Evolutionary conservation across 2,888 invertebrate species (phyloP).

Genomic region (Trypoxylon attenuatum): DNA sequence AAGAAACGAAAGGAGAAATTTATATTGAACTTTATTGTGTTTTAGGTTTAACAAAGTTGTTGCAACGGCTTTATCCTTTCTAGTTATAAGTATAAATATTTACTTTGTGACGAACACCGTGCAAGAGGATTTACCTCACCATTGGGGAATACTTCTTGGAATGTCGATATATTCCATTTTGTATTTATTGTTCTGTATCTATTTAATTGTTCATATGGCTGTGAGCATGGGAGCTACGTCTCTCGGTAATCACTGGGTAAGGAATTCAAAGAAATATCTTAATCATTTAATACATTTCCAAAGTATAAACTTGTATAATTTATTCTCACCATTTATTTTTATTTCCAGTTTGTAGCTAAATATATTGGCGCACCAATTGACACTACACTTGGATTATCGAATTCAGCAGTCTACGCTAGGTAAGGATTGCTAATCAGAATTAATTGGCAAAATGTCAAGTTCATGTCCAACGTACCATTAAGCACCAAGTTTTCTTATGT

Average conservation of each 20-base stretch:
- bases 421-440: slow-evolving; percentile 70
- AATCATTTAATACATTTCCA: too few species aligned
- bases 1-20: not conserved
- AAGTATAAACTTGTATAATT: too few species aligned
- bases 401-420: slow-evolving; percentile 79
- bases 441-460: too few species aligned
- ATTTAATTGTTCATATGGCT: slow-evolving; percentile 84
- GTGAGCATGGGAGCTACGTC: slow-evolving; percentile 80
- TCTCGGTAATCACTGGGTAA: slow-evolving; percentile 76
- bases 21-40: slow-evolving; percentile 53
- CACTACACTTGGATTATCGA: slow-evolving; percentile 76
- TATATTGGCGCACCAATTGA: slow-evolving; percentile 77
- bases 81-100: slow-evolving; percentile 87
- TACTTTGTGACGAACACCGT: slow-evolving; percentile 84
- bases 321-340: slow-evolving; percentile 37
- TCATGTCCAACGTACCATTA: too few species aligned
- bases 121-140: slow-evolving; percentile 71
- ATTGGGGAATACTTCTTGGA: slow-evolving; percentile 75
- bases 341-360: slow-evolving; percentile 76
- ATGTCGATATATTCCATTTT: slow-evolving; percentile 78
- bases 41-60: slow-evolving; percentile 82
- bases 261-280: slow-evolving; percentile 47
- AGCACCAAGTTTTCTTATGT: too few species aligned
- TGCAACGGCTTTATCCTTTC: slow-evolving; percentile 80
- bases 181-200: slow-evolving; percentile 84